Evolutionary conservation across 2,888 invertebrate species (phyloP), one percentile per base, ranked within the genome.

Genomic region (Ceriagrion tenellum): DNA sequence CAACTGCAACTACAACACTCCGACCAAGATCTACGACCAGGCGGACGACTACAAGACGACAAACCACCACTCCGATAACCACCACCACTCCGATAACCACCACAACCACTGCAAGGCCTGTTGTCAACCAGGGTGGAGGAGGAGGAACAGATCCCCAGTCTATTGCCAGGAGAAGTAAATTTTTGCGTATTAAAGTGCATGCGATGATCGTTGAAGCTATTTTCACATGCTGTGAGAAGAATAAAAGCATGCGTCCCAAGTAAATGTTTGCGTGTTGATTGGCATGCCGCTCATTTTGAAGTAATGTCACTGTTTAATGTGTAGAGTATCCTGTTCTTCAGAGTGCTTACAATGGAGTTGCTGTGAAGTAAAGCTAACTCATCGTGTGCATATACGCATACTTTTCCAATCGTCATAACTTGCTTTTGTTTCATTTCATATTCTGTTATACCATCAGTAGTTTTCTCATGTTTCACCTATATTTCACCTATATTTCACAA

Each of bases 181-280:
- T 59, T 89, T 95, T 95, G 47, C 81, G 93, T 90, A 95, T 95
- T 95, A 95, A 69, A 95, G 88, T 90, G 95, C 59, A 95, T 95
- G 91, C n/a, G 12, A 95, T 40, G 90, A 59, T 20, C 59, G 1
- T 8, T 0, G 2, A 59, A 59, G 59, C 16, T 59, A 20, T 59
- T 59, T 4, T 47, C 47, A 47, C 47, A 47, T 47, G 47, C 47
- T 47, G 47, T 47, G 8, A 8, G 47, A 4, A 47, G 47, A 47
- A 47, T 47, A 47, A 47, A 47, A 47, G 47, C 8, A 47, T 47
- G 2, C 47, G 47, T 47, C 47, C 8, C 4, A 47, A 47, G 47
- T 47, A 47, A 47, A 47, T 47, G 8, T 47, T 47, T 47, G 47
- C 47, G 47, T 47, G 47, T 8, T 47, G 47, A 47, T 2, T 47